phyloP scores from a whole-genome alignment of 2,888 invertebrate genomes.

The Atethmia centrago region DNA sequence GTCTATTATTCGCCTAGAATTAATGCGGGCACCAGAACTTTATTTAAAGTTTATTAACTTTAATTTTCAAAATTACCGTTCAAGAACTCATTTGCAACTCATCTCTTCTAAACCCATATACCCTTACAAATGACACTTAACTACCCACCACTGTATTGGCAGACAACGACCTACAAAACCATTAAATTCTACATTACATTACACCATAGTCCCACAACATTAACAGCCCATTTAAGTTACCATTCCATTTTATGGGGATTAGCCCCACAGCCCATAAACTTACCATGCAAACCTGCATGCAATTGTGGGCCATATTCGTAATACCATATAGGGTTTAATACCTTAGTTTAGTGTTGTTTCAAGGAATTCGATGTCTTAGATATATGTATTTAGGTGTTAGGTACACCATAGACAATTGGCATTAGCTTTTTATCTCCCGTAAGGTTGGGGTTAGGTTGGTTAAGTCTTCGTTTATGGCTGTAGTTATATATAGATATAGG shows the following conservation, averaged over 20 bases:
- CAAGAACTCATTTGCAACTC: conserved; percentile 13
- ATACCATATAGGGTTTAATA: conserved; percentile 31
- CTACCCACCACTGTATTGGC: conserved; percentile 9
- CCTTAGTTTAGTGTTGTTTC: conserved; percentile 26
- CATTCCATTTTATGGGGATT: conserved; percentile 58
- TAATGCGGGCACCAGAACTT: too few relatives aligned
- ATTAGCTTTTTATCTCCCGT: not conserved
- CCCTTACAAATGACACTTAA: conserved; percentile 15
- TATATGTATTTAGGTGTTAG: not conserved
- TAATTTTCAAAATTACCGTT: not conserved
- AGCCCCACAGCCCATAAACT: conserved; percentile 36
- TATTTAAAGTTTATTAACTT: too few relatives aligned
- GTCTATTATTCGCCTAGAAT: too few relatives aligned
- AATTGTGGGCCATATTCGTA: conserved; percentile 24
- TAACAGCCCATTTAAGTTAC: conserved; percentile 50
- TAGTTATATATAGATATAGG: too few relatives aligned
- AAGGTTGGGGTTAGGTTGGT: too few relatives aligned
- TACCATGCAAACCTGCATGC: conserved; percentile 20
- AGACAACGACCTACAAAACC: conserved; percentile 4
- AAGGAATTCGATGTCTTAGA: conserved; percentile 12
- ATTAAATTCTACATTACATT: conserved; percentile 46
- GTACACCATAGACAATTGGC: too few relatives aligned
- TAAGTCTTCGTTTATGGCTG: too few relatives aligned
- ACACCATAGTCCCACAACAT: conserved; percentile 35
- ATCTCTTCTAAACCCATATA: not conserved